Percentiles rank a stretch among this genome's conserved stretches.
These are phyloP conservation scores for Byasa hedistus DNA, from an alignment of 2,888 invertebrate genomes.

Conservation along the genomic window DNA sequence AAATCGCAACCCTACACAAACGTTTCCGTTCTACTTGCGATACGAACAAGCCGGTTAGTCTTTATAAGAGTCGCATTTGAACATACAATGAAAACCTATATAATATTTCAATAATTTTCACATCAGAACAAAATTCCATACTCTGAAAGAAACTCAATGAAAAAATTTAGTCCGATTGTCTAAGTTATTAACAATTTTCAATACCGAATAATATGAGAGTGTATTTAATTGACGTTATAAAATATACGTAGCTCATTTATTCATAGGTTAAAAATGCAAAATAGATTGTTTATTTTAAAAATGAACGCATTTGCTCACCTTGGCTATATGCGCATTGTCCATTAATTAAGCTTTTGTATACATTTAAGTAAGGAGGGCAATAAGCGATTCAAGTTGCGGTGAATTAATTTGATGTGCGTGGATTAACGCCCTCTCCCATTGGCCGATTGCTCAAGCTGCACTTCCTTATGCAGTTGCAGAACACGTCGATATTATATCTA, in stretches of 20 bases:
- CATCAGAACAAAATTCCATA: too few species aligned
- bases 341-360: conserved; percentile 29
- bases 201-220: too few species aligned
- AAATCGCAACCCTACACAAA: conserved; percentile 75
- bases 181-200: too few species aligned
- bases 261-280: not conserved
- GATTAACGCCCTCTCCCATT: conserved; percentile 51
- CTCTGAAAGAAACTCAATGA: too few species aligned
- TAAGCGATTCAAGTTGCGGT: conserved; percentile 45
- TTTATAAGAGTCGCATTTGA: not conserved
- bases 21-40: conserved; percentile 61
- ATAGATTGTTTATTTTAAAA: not conserved
- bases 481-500: conserved; percentile 62
- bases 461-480: conserved; percentile 64
- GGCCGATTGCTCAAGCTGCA: conserved; percentile 70
- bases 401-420: conserved; percentile 56
- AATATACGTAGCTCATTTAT: not conserved
- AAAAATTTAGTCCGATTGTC: too few species aligned
- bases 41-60: conserved; percentile 32
- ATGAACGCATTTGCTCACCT: conserved; percentile 20
- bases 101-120: too few species aligned
- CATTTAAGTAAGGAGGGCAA: conserved; percentile 37
- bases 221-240: not conserved
- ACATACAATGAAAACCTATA: not conserved
- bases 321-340: conserved; percentile 16